Conservation (phyloP, 2,888 invertebrate species). For the Brassicogethes aeneus region DNA sequence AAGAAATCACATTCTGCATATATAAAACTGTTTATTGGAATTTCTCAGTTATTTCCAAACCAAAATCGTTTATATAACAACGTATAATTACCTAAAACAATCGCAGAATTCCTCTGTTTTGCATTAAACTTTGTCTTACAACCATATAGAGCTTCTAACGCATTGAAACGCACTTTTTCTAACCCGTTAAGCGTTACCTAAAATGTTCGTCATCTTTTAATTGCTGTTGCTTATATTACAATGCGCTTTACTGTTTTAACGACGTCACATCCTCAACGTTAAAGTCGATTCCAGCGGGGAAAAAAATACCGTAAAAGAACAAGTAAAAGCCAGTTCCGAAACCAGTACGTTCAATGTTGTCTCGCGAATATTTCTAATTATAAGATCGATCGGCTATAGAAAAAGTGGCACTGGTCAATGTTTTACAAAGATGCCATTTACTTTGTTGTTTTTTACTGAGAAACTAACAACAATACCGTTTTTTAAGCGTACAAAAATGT, state of each 20-base stretch:
- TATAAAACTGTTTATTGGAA: too few species aligned
- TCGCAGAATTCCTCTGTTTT: not conserved
- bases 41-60: too few species aligned
- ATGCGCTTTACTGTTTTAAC: constrained; percentile 22
- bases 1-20: too few species aligned
- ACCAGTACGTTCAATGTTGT: not conserved
- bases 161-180: not conserved
- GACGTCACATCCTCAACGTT: constrained; percentile 21
- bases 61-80: too few species aligned
- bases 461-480: too few species aligned
- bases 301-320: not conserved
- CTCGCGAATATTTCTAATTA: not conserved
- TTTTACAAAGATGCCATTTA: too few species aligned
- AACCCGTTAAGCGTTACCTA: not conserved
- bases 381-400: not conserved
- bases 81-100: too few species aligned
- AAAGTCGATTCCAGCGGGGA: not conserved
- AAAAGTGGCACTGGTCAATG: not conserved
- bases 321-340: not conserved
- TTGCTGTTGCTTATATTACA: not conserved
- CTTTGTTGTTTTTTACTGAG: too few species aligned
- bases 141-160: not conserved
- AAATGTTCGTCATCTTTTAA: not conserved
- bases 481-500: too few species aligned
- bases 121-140: not conserved